These are phyloP conservation scores for Halichondria panicea DNA, from an alignment of 37 sponge, comb jelly and placozoan genomes.

Conservation along the genomic window DNA sequence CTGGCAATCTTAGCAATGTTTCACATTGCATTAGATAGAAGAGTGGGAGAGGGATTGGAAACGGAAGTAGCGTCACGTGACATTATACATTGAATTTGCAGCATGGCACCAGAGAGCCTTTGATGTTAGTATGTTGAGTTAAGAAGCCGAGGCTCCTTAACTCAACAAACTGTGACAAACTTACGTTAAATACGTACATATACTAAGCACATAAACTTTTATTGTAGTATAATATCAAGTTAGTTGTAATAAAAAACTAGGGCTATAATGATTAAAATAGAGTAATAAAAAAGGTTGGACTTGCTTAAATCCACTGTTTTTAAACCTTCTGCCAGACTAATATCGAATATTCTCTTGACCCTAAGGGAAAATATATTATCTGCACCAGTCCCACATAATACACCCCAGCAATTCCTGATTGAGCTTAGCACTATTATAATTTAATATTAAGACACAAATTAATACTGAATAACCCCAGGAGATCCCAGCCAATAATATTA, in stretches of 20 bases:
- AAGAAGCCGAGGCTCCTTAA: too few species aligned
- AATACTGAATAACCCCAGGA: conserved; percentile 74
- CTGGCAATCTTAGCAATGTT: too few species aligned
- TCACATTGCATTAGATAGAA: too few species aligned
- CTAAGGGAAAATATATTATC: conserved; percentile 71
- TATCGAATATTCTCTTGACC: conserved; percentile 37
- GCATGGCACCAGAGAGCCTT: too few species aligned
- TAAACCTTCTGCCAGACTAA: conserved; percentile 67
- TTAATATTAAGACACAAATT: conserved; percentile 49
- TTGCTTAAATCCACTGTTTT: conserved; percentile 28
- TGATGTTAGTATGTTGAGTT: too few species aligned
- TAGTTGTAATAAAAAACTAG: conserved; percentile 68
- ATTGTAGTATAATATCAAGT: conserved; percentile 50
- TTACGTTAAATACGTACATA: too few species aligned
- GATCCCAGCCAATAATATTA: conserved; percentile 64
- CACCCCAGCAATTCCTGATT: conserved; percentile 77
- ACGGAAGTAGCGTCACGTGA: too few species aligned
- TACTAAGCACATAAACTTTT: too few species aligned
- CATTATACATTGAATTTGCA: too few species aligned
- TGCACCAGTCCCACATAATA: conserved; percentile 86
- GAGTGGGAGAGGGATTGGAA: too few species aligned
- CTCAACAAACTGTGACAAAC: too few species aligned
- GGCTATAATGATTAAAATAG: conserved; percentile 50
- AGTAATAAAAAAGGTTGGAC: conserved; percentile 56
- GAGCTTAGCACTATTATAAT: too few species aligned